Evolutionary conservation across 1,140 invertebrate genomes (phyloP), one percentile per base, ranked within the genome.

Genomic region (Sesamia nonagrioides): DNA sequence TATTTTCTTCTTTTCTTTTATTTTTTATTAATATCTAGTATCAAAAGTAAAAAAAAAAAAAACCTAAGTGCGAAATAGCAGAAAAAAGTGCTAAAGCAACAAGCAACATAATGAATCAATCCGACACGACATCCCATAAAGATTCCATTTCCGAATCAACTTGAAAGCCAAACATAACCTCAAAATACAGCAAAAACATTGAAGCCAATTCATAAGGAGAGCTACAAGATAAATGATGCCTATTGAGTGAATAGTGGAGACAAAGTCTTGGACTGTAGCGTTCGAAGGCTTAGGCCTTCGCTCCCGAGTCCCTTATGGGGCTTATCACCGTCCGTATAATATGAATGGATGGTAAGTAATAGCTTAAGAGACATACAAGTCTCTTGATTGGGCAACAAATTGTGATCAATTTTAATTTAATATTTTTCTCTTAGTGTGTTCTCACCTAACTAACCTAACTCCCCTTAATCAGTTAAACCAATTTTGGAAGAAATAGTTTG

Each of bases 311-410:
- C 66, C 66, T 66, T 69, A 33, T 48, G 13, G 66, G 42, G 66
- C 66, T 69, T 48, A 69, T 45, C 66, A n/a, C 66, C 35, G 66
- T 33, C 21, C 45, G 13, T 8, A 11, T 69, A 69, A 69, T 69
- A 69, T 69, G 42, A 69, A 69, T 69, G 66, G 42, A 69, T 69
- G 40, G 66, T 69, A 48, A 50, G 42, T 69, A 69, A 69, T 69
- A 69, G 66, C 50, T 48, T 48, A 33, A 1, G 66, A 8, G 66
- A 69, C 13, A 50, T 48, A 69, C 11, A 1, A 42, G 1, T 9
- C 6, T 8, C 13, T 27, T 15, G 6, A 5, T 6, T 69, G 18
- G 21, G 2, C n/a, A 66, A 15, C 42, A 48, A 13, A n/a, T n/a
- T n/a, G n/a, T n/a, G n/a, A n/a, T n/a, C n/a, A n/a, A n/a, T n/a